A percentile compares a stretch with the other conserved stretches of the same genome.
These are phyloP conservation scores for Anas flavirostris DNA, from an alignment of 2,797 vertebrate species.

Conservation along the genomic window DNA sequence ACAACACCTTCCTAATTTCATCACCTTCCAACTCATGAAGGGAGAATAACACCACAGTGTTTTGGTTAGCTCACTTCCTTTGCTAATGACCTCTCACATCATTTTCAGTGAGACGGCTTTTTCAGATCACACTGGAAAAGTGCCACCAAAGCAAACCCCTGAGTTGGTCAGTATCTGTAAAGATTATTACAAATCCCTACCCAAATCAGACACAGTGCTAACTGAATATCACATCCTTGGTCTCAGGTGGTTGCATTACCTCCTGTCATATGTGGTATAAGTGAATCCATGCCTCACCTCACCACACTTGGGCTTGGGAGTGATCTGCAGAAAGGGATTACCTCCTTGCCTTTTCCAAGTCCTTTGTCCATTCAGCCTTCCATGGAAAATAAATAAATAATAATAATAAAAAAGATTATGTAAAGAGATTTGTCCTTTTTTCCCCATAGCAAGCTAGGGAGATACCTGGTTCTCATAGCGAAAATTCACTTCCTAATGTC, in stretches of 20 bases:
- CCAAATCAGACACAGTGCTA: background rate
- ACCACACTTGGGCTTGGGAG: background rate
- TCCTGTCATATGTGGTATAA: background rate
- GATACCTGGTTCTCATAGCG: background rate
- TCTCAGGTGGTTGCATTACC: background rate
- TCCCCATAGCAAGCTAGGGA: background rate
- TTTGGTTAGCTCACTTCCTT: background rate
- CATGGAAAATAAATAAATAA: background rate
- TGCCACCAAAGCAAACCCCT: background rate
- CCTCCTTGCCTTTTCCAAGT: background rate
- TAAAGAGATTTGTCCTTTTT: background rate
- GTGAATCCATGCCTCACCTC: background rate
- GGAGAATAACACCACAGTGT: rapidly evolving
- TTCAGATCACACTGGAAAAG: background rate
- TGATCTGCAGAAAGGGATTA: background rate
- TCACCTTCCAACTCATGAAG: background rate
- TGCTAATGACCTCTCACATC: background rate
- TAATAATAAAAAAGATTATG: no score
- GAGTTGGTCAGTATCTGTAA: background rate
- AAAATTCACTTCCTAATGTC: background rate
- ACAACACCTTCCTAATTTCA: background rate
- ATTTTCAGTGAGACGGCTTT: background rate
- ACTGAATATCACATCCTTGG: background rate
- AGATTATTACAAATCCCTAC: background rate
- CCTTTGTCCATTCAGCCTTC: background rate